Conservation (phyloP, 2,797 vertebrate species). For the Helarctos malayanus region DNA sequence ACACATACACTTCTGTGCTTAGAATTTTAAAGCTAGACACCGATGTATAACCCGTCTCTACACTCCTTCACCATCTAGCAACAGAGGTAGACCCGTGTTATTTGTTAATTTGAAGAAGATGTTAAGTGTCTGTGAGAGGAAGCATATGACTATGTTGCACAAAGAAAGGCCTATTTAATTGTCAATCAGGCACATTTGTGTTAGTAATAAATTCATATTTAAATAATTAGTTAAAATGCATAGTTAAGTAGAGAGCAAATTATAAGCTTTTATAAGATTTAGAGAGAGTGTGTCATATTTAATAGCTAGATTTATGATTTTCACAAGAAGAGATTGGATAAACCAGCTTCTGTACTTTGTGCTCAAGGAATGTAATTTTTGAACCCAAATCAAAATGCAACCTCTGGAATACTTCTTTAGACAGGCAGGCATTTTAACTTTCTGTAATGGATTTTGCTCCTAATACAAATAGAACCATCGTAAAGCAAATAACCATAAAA, state of each 20-base stretch:
- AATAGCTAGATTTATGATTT: constrained; percentile 32
- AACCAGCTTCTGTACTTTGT: not conserved
- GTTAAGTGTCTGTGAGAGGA: not conserved
- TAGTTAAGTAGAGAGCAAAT: constrained; percentile 55
- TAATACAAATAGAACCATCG: not conserved
- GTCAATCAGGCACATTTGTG: not conserved
- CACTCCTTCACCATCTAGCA: not conserved
- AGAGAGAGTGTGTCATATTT: not conserved
- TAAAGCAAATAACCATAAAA: not conserved
- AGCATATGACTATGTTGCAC: not conserved
- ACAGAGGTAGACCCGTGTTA: not conserved
- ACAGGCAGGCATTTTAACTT: not conserved
- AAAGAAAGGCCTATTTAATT: not conserved
- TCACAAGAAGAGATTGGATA: not conserved
- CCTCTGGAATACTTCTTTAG: not conserved
- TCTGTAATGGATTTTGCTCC: not conserved
- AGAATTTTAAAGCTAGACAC: not conserved
- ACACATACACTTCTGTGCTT: not conserved
- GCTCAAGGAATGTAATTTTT: not conserved
- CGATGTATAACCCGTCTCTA: not conserved
- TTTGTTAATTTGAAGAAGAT: not conserved
- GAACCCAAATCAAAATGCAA: not conserved
- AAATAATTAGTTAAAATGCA: constrained; percentile 65
- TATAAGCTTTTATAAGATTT: constrained; percentile 51
- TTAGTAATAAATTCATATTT: constrained; percentile 35